Evolutionary conservation across 2,797 vertebrate genomes (phyloP).

Genomic region (Pterois miles): DNA sequence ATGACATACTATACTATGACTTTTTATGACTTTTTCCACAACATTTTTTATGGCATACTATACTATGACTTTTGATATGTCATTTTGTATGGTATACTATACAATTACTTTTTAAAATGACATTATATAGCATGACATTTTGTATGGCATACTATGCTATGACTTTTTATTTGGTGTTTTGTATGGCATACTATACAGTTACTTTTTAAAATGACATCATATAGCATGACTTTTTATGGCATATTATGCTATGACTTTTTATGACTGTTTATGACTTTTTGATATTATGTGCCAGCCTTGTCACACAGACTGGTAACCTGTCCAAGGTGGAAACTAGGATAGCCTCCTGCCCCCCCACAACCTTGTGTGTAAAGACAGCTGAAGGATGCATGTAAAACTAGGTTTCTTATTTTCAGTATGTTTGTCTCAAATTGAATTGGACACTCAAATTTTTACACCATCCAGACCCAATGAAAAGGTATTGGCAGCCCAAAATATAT

Average conservation of each 20-base stretch:
- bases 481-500: not conserved
- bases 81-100: not conserved
- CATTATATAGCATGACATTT: not conserved
- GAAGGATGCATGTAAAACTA: not conserved
- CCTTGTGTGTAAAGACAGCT: not conserved
- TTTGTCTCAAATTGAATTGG: constrained; percentile 1
- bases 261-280: not conserved
- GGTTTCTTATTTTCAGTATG: not conserved
- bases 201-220: not conserved
- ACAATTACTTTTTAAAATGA: not conserved
- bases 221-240: not conserved
- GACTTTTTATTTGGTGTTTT: not conserved
- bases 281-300: not conserved
- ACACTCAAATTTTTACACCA: not conserved
- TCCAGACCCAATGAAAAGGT: not conserved
- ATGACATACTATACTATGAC: not conserved
- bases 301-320: not conserved
- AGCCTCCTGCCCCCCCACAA: not conserved
- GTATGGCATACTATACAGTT: not conserved
- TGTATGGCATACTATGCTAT: not conserved
- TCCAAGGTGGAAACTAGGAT: not conserved
- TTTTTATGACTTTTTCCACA: no score
- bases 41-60: not conserved
- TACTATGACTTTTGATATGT: not conserved
- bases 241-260: not conserved